phyloP scores from a whole-genome alignment of 2,113 vertebrate genomes.

The Equus quagga region DNA sequence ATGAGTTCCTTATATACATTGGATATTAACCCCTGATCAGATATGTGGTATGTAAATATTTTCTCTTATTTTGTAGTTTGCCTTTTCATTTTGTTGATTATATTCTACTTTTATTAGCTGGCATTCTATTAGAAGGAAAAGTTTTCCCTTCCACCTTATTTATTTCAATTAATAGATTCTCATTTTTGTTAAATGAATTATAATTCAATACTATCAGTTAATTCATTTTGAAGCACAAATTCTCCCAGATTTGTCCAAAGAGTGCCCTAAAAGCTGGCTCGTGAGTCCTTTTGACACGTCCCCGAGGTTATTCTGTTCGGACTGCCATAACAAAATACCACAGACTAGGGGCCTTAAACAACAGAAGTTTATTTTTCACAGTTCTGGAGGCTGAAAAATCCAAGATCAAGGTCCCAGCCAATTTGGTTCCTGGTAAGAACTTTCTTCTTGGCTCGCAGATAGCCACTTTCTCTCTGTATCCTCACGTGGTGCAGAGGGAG shows the following conservation, averaged over 20 bases:
- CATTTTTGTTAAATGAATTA: constrained; percentile 43
- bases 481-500: not conserved
- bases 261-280: not conserved
- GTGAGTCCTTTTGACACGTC: not conserved
- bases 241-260: not conserved
- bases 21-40: not conserved
- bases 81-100: not conserved
- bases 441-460: not conserved
- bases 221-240: constrained; percentile 7
- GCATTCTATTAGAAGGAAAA: not conserved
- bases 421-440: not conserved
- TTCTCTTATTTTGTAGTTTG: not conserved
- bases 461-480: not conserved
- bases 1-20: not conserved
- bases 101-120: not conserved
- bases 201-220: not conserved
- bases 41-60: not conserved
- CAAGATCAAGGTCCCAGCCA: not conserved
- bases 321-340: not conserved
- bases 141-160: not conserved
- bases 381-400: not conserved
- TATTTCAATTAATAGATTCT: constrained; percentile 5
- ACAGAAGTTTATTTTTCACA: not conserved
- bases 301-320: not conserved
- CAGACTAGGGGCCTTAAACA: not conserved